These are phyloP conservation scores for Leptodactylus fuscus DNA, from an alignment of 2,113 vertebrate genomes.

Conservation along the genomic window DNA sequence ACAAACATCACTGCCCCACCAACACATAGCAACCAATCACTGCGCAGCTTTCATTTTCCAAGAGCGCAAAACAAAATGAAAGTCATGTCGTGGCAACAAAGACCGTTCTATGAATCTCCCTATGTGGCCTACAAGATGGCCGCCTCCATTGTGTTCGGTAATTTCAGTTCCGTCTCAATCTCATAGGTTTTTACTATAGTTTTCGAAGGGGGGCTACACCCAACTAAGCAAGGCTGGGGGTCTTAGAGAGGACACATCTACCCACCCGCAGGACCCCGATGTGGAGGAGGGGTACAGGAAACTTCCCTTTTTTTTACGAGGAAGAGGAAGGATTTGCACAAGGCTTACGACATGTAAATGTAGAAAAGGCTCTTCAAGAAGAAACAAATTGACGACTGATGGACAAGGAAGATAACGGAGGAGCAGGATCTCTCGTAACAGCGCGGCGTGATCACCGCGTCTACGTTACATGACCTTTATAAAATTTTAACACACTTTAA, in stretches of 20 bases:
- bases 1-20: too few relatives aligned
- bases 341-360: neutral
- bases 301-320: neutral
- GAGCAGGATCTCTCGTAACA: neutral
- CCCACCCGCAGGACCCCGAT: neutral
- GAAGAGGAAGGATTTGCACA: neutral
- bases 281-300: neutral
- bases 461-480: neutral
- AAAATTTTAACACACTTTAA: neutral
- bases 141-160: neutral
- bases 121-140: neutral
- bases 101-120: too few relatives aligned
- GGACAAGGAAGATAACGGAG: neutral
- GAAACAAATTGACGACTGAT: neutral
- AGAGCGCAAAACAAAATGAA: too few relatives aligned
- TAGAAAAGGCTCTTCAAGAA: neutral
- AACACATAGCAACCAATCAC: too few relatives aligned
- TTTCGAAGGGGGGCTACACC: neutral
- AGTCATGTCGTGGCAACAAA: too few relatives aligned
- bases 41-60: too few relatives aligned
- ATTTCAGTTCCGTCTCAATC: neutral
- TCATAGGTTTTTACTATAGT: neutral
- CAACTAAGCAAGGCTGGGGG: neutral
- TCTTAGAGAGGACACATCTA: neutral
- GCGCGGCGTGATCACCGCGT: neutral